Evolutionary conservation across 2,797 vertebrate genomes (phyloP), one percentile per base, ranked within the genome.

Genomic region (Acrossocheilus fasciatus): DNA sequence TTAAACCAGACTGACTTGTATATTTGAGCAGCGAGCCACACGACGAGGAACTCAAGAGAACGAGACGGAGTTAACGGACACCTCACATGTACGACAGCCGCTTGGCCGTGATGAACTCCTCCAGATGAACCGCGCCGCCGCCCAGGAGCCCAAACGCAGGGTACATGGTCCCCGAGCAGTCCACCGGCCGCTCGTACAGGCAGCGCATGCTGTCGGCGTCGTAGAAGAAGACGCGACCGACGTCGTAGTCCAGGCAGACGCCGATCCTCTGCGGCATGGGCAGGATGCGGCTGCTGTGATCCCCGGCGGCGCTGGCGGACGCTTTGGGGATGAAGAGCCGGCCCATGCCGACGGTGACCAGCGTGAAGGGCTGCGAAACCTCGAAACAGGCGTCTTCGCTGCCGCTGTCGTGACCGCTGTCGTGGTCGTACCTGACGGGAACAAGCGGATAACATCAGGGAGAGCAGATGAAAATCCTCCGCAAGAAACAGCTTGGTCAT

Each of bases 401-500:
- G 85, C 98, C 98, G 0, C 98, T 99, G 94, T 99, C 98, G 26
- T 99, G 98, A 2, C 98, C 98, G 0, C 98, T 99, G 91, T 99
- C 98, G 75, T 99, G 98, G 85, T 99, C 98, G 0, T 97, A 98
- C 76, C 98, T 99, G 89, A 78, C 14, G 47, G 23, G 20, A 78
- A 9, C 39, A 15, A 7, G 5, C 15, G 6, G 59, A 47, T 4
- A 36, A 52, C 17, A 57, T 14, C 45, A 77, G 47, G 14, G 34
- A 36, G 34, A 36, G 34, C 34, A 36, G 34, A 36, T 36, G 41
- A 8, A 12, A 47, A 47, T 47, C 45, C 45, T 47, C 3, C 9
- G 41, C 41, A 1, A 20, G 41, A 18, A 5, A 47, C 12, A 47
- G 45, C 45, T 47, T 47, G 9, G 45, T 15, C 14, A 14, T 47